These are phyloP conservation scores for Hydropsyche tenuis DNA, from an alignment of 1,140 invertebrate genomes.

Conservation along the genomic window DNA sequence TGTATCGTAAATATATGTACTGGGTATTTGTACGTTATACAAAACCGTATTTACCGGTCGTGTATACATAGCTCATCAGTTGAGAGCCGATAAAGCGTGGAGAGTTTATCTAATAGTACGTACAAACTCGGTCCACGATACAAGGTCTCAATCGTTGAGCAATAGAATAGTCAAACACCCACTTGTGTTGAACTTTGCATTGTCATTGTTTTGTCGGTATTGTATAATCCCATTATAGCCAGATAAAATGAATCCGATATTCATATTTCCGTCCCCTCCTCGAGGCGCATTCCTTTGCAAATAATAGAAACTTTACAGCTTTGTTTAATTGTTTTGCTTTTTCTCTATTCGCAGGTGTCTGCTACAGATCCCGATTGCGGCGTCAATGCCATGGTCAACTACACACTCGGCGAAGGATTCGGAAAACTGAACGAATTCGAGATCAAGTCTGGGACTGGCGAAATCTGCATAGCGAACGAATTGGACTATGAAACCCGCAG, in stretches of 20 bases:
- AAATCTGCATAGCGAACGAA: conserved; percentile 83
- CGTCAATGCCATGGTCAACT: conserved; percentile 92
- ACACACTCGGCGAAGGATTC: conserved; percentile 80
- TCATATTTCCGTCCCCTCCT: background rate
- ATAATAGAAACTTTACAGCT: too few relatives aligned
- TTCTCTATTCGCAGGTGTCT: conserved; percentile 74
- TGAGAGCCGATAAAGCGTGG: conserved; percentile 19
- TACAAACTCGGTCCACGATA: background rate
- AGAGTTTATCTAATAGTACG: conserved; percentile 22
- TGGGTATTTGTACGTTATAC: background rate
- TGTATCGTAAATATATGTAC: background rate
- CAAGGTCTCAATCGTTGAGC: conserved; percentile 27
- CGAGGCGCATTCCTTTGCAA: too few relatives aligned
- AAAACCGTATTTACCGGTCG: conserved; percentile 6
- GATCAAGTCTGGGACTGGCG: conserved; percentile 82
- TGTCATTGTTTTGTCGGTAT: conserved; percentile 27
- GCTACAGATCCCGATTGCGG: conserved; percentile 95
- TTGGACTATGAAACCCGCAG: conserved; percentile 87
- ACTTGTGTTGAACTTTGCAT: conserved; percentile 24
- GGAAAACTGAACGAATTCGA: conserved; percentile 75
- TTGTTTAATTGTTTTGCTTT: conserved; percentile 25
- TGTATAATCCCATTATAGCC: conserved; percentile 26
- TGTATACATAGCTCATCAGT: conserved; percentile 19
- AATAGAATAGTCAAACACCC: conserved; percentile 27
- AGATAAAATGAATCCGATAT: conserved; percentile 6